These are phyloP conservation scores for Rhinichthys osculus DNA, from an alignment of 2,797 vertebrate genomes.

Conservation along the genomic window DNA sequence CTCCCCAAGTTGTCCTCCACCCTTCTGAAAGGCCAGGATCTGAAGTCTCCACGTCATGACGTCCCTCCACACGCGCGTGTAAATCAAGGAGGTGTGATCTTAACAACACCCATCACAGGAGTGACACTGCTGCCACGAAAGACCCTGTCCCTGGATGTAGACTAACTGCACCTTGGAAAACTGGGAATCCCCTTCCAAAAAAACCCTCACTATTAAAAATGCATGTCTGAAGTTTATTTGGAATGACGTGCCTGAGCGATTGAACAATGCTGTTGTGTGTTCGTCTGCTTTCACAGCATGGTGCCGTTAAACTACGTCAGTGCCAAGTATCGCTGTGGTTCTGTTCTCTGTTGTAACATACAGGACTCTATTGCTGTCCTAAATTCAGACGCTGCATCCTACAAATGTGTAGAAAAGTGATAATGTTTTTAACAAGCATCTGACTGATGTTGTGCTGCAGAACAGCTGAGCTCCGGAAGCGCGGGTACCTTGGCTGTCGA, in stretches of 20 bases:
- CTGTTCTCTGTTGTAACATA: too few species aligned
- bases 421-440: too few species aligned
- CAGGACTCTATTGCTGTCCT: too few species aligned
- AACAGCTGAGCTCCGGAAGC: too few species aligned
- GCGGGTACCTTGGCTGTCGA: constrained; percentile 90
- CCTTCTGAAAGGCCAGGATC: too few species aligned
- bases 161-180: neutral
- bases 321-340: neutral
- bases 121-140: neutral
- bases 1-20: too few species aligned
- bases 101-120: neutral
- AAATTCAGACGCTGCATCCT: too few species aligned
- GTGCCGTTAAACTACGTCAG: neutral
- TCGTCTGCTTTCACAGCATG: neutral
- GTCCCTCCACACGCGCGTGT: too few species aligned
- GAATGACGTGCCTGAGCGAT: neutral
- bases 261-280: neutral
- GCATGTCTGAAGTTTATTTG: neutral
- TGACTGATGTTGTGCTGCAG: too few species aligned
- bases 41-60: too few species aligned
- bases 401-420: too few species aligned
- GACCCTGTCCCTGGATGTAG: neutral
- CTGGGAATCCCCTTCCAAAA: neutral
- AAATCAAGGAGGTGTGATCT: too few species aligned
- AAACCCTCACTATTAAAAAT: neutral